These are phyloP conservation scores for Chironomus riparius DNA, from an alignment of 2,888 invertebrate genomes.

Conservation along the genomic window DNA sequence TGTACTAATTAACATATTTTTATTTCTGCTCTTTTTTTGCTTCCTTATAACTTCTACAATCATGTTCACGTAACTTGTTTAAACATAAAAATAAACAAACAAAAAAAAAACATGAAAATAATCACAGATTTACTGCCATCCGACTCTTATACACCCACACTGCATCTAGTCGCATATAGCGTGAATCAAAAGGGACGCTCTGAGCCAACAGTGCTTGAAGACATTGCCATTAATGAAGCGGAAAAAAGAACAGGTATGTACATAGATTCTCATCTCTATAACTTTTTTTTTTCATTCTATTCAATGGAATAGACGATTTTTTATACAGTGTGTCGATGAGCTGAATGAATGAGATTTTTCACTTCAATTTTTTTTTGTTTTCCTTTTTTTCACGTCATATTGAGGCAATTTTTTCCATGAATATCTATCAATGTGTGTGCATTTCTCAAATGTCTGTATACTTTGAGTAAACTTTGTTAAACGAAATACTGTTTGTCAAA, in stretches of 20 bases:
- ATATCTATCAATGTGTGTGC: no score
- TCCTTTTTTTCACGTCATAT: neutral
- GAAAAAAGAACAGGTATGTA: slow-evolving; percentile 70
- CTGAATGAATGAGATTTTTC: neutral
- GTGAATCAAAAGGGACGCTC: slow-evolving; percentile 78
- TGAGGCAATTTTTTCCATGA: no score
- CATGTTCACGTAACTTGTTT: neutral
- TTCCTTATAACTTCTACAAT: neutral
- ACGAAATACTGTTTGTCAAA: no score
- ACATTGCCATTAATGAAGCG: slow-evolving; percentile 78
- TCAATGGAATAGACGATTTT: neutral
- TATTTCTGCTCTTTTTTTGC: neutral
- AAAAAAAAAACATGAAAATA: no score
- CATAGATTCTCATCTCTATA: neutral
- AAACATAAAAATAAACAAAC: no score
- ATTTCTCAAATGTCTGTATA: no score
- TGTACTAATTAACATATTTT: neutral
- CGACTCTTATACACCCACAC: slow-evolving; percentile 48
- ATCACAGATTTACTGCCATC: slow-evolving; percentile 40
- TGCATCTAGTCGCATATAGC: slow-evolving; percentile 71
- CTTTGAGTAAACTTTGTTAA: no score
- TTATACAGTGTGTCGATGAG: neutral
- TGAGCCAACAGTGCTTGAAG: slow-evolving; percentile 70
- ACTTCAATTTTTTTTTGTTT: neutral
- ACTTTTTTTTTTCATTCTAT: neutral